Evolutionary conservation across 2,888 invertebrate species (phyloP).

Genomic region (Scaptomyza flava): DNA sequence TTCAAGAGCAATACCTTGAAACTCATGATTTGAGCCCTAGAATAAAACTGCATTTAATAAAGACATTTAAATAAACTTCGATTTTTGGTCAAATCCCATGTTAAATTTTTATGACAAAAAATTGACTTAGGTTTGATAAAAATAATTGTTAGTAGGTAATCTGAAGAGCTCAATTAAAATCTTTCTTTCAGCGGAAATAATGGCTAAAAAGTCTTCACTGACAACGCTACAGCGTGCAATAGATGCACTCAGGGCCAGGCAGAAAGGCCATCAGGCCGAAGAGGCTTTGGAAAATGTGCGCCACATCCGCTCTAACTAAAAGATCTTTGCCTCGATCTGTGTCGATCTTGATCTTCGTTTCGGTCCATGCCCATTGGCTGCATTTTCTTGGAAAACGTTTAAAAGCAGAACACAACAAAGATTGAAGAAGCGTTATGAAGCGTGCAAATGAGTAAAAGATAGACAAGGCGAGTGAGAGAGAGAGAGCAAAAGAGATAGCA

Average conservation of each 20-base stretch:
- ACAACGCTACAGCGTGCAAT: background rate
- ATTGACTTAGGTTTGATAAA: too few species aligned
- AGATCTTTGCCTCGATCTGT: slow-evolving; percentile 33
- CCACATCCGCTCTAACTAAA: slow-evolving; percentile 65
- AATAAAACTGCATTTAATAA: too few species aligned
- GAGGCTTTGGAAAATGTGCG: slow-evolving; percentile 56
- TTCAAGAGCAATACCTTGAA: too few species aligned
- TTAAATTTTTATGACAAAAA: too few species aligned
- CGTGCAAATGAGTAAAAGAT: slow-evolving; percentile 48
- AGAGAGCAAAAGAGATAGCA: background rate
- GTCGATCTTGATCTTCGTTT: slow-evolving; percentile 28
- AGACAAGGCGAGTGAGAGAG: slow-evolving; percentile 6
- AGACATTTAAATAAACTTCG: too few species aligned
- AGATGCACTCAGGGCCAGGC: slow-evolving; percentile 12
- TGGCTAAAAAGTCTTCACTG: background rate
- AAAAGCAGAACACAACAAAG: slow-evolving; percentile 56
- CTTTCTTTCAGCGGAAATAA: background rate
- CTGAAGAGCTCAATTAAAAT: background rate
- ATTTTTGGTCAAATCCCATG: too few species aligned
- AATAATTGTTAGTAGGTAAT: too few species aligned
- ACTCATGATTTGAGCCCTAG: too few species aligned
- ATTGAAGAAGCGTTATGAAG: slow-evolving; percentile 52
- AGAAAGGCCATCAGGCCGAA: slow-evolving; percentile 20
- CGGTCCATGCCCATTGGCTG: slow-evolving; percentile 60
- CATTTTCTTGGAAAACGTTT: slow-evolving; percentile 74